phyloP scores from a whole-genome alignment of 2,888 invertebrate genomes.

The Cantharis flavilabris region DNA sequence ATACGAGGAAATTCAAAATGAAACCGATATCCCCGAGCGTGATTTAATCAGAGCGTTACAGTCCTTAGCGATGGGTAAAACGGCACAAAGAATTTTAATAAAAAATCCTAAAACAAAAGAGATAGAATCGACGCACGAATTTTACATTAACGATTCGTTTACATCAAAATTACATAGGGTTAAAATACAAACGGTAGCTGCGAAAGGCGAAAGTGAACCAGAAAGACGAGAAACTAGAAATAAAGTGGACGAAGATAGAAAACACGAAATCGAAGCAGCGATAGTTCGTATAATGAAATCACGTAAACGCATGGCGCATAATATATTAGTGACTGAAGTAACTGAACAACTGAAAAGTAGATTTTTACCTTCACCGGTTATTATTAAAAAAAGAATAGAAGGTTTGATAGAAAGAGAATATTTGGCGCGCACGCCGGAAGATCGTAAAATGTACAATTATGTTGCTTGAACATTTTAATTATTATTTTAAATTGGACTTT shows the following conservation, averaged over 20 bases:
- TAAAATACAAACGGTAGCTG: slow-evolving; percentile 92
- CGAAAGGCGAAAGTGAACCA: slow-evolving; percentile 98
- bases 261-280: slow-evolving; percentile 99
- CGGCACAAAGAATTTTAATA: slow-evolving; percentile 90
- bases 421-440: slow-evolving; percentile 95
- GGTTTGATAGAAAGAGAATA: slow-evolving; percentile 99
- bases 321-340: slow-evolving; percentile 94
- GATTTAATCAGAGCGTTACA: slow-evolving; percentile 95
- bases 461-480: slow-evolving; percentile 72
- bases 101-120: slow-evolving; percentile 97
- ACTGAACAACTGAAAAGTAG: slow-evolving; percentile 95
- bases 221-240: slow-evolving; percentile 96
- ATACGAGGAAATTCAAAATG: slow-evolving; percentile 85
- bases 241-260: slow-evolving; percentile 94
- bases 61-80: slow-evolving; percentile 97
- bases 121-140: slow-evolving; percentile 90
- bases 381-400: slow-evolving; percentile 99
- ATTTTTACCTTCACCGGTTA: slow-evolving; percentile 96
- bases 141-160: slow-evolving; percentile 97
- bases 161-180: slow-evolving; percentile 96
- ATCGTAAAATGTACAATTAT: slow-evolving; percentile 95
- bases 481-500: slow-evolving; percentile 27
- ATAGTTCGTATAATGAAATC: slow-evolving; percentile 99
- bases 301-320: slow-evolving; percentile 92
- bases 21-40: slow-evolving; percentile 98